Evolutionary conservation across 2,888 invertebrate species (phyloP), one percentile per base, ranked within the genome.

Genomic region (Leptothorax acervorum): DNA sequence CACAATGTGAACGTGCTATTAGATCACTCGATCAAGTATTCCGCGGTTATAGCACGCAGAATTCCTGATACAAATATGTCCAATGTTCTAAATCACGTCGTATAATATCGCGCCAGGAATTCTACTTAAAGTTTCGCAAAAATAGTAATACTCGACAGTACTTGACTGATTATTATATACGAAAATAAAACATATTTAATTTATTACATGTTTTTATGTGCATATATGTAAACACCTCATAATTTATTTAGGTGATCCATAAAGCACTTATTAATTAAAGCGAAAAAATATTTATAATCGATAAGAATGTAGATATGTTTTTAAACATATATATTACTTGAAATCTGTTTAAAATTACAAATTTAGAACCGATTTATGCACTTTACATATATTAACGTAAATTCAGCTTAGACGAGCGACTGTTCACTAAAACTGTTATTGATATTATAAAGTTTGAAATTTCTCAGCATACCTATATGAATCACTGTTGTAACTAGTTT

Each of bases 1-100:
- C 48, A 70, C 48, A 70, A 48, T 48, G n/a, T 68, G 75, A 75
- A n/a, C 48, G 18, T 45, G 18, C 48, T n/a, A 35, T 35, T 55
- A 39, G 28, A 18, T 2, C 8, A 79, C 18, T 39, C 48, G 79
- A 79, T 79, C 60, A 71, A 71, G 28, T 65, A 73, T 60, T 48
- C 31, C 4, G n/a, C 35, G 23, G 48, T 79, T 39, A 35, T 48
- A 12, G 23, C 12, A 23, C 23, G 23, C 23, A 48, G 9, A 60
- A 79, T 57, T 60, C 51, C 60, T 35, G 60, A 28, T 39, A 35
- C 55, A 62, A 68, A 48, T 48, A 66, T 31, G 31, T 18, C 8
- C 66, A 48, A 28, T 9, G 48, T 68, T 66, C 48, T 68, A 68
- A 68, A 68, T 68, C 23, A 45, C 42, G 18, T 71, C 60, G 45